Base-by-base conservation (phyloP, 2,113 vertebrate species). In the Larimichthys polyactis region DNA sequence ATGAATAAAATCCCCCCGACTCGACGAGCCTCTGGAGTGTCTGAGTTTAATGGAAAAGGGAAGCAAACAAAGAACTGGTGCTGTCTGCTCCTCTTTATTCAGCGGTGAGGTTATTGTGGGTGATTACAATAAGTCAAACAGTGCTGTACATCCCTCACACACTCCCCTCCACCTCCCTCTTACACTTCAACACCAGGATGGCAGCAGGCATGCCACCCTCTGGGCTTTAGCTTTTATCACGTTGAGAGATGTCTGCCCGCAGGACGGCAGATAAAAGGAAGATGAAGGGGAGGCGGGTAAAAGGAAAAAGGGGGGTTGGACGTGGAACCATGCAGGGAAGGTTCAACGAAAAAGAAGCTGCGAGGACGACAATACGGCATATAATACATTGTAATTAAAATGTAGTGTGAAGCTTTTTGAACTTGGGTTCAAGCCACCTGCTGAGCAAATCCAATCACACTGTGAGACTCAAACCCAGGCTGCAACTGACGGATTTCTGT, bases 211-310 rank as follows among this genome's bases (percentile, higher is more conserved):
- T 1, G 54, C 80, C 87, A 58, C 80, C 83, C 81, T 75, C 51
- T 20, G 71, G 81, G 70, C 65, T 64, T 59, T 0, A 7, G 60
- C 81, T 83, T 89, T 84, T 46, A 84, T 86, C 81, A 49, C 65
- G 74, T 69, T 1, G 66, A 82, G 84, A 81, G 66, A 71, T 60
- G 74, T 65, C 71, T 81, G 60, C 70, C 81, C 60, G 69, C 80
- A 78, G 84, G 84, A 81, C 27, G 3, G 32, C 62, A 64, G 59
- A 87, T 78, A 36, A 80, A 77, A 81, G 69, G 60, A 36, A 77
- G 59, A 71, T 1, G 75, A 36, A 57, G 68, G n/a, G 57, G 78
- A 84, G 73, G n/a, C 16, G 55, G 46, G 43, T 29, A 46, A 59
- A 36, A 58, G 51, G 51, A 29, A 17, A 36, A 58, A 14, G 2